phyloP scores from a whole-genome alignment of 1,140 invertebrate species.

The Aradophagus sp. region DNA sequence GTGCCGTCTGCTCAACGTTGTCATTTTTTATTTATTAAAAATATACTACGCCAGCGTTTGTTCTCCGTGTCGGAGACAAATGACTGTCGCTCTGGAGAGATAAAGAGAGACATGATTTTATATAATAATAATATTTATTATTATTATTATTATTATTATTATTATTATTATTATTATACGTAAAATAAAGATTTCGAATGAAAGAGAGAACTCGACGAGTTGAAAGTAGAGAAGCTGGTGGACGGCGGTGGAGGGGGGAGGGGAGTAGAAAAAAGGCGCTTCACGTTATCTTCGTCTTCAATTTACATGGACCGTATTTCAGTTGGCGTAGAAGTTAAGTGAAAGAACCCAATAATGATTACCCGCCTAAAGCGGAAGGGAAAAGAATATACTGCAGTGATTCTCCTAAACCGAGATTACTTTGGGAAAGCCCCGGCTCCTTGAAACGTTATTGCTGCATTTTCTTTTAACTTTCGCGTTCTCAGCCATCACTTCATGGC shows the following conservation, averaged over 20 bases:
- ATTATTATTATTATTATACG: no score
- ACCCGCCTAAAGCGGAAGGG: constrained; percentile 42
- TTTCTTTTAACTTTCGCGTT: constrained; percentile 58
- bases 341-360: constrained; percentile 60
- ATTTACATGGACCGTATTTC: constrained; percentile 52
- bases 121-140: no score
- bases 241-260: background rate
- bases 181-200: no score
- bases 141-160: no score
- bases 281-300: constrained; percentile 29
- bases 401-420: constrained; percentile 64
- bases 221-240: no score
- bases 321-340: constrained; percentile 46
- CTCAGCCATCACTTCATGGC: constrained; percentile 52
- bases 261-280: constrained; percentile 16
- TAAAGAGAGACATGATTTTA: no score
- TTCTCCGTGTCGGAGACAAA: background rate
- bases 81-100: no score
- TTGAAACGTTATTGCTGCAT: constrained; percentile 64
- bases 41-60: constrained; percentile 12
- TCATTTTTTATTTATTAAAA: constrained; percentile 45
- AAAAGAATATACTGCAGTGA: constrained; percentile 54
- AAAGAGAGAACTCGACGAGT: no score
- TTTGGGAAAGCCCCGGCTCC: constrained; percentile 54
- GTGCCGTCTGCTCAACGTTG: constrained; percentile 17